Base-by-base conservation (phyloP, 2,888 invertebrate genomes). In the Ferdinandea cuprea region DNA sequence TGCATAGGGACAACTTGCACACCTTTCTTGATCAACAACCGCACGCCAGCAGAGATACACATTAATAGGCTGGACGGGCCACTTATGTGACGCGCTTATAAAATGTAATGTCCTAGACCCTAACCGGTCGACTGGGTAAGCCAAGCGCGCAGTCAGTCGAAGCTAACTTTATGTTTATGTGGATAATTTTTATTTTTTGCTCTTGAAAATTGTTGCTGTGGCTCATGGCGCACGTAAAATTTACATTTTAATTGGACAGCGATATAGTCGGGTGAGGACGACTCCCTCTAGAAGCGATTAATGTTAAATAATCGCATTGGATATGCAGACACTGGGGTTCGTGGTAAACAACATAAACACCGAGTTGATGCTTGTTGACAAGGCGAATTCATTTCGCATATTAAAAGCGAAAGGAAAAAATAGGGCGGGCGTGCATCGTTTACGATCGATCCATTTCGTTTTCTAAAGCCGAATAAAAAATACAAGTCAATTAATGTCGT, bases 191-290 rank as follows among this genome's bases (percentile, higher is more conserved):
- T 2, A 21, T 19, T 40, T 28, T 56, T 25, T n/a, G n/a, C n/a
- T 42, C 17, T 44, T 4, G 37, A 58, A 48, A 52, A 21, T 72
- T 61, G 66, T 66, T 48, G 46, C 42, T 42, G 56, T 42, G 48
- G 46, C 59, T 61, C 54, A 52, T 61, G 54, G 56, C 19, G 50
- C 8, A 66, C 42, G 63, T 80, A 50, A 80, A 80, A 74, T 69
- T 68, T 69, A 69, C 80, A 80, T 73, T 74, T 80, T 68, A 74
- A 58, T 80, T 74, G 48, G 74, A 80, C 68, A 63, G 35, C 48
- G 15, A 54, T 15, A 40, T 11, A 46, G 46, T 13, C 17, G 25
- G 25, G 44, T 44, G 13, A n/a, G 17, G 21, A 54, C 28, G 46
- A 17, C 46, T 54, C 32, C 25, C n/a, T 56, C 15, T 46, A 15